Evolutionary conservation across 2,113 vertebrate species (phyloP).

Genomic region (Coracopsis vasa): DNA sequence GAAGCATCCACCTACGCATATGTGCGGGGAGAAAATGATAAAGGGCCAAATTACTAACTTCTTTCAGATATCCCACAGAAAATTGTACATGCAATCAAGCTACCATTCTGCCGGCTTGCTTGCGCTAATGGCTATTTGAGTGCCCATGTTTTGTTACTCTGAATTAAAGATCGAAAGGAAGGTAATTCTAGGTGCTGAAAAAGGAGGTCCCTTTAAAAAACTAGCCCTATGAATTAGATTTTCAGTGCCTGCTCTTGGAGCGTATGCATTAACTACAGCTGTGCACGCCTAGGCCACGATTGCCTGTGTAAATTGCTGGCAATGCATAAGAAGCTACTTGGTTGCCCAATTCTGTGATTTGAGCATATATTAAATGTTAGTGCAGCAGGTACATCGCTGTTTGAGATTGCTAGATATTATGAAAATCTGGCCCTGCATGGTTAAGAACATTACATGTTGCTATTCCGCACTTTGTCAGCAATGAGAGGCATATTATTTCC

Average conservation of each 20-base stretch:
- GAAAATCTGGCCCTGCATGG: neutral
- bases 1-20: conserved; percentile 44
- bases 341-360: neutral
- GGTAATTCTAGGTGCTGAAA: conserved; percentile 30
- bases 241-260: neutral
- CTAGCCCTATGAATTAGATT: neutral
- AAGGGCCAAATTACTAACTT: conserved; percentile 60
- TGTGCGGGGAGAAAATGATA: conserved; percentile 23
- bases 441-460: neutral
- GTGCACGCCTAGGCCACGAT: neutral
- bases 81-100: conserved; percentile 42
- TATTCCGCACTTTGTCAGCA: neutral
- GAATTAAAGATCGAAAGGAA: conserved; percentile 47
- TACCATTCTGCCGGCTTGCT: conserved; percentile 46
- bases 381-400: neutral
- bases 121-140: conserved; percentile 51
- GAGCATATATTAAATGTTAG: neutral
- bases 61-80: conserved; percentile 37
- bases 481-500: neutral
- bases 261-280: neutral
- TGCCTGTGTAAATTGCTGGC: neutral
- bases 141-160: conserved; percentile 53
- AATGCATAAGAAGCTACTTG: neutral
- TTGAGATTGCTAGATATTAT: neutral
- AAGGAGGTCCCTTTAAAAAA: neutral